Percentiles rank a stretch among this genome's conserved stretches.
These are phyloP conservation scores for Opisthocomus hoazin DNA, from an alignment of 2,113 vertebrate species.

Conservation along the genomic window DNA sequence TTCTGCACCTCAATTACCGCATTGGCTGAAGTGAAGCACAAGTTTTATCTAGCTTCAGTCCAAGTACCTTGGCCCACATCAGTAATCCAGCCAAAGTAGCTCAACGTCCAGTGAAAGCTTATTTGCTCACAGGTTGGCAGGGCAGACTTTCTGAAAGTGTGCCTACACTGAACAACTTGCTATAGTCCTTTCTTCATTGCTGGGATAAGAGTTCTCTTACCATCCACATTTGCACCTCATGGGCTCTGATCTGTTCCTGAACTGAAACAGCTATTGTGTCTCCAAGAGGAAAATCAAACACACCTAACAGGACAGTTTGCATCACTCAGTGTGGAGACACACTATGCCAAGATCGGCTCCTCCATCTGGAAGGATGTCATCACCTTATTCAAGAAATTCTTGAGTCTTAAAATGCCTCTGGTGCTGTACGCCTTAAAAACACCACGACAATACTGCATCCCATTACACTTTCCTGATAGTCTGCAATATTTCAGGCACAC, in stretches of 20 bases:
- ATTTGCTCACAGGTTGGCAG: background rate
- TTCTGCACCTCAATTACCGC: background rate
- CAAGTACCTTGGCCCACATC: background rate
- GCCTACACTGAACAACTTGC: background rate
- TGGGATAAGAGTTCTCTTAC: background rate
- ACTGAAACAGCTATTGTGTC: background rate
- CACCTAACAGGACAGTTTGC: background rate
- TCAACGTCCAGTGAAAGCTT: background rate
- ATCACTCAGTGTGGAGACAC: background rate
- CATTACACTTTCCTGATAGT: background rate
- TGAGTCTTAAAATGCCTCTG: background rate
- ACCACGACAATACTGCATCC: rapidly evolving
- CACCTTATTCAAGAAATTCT: background rate
- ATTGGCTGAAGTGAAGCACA: background rate
- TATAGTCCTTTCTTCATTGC: background rate
- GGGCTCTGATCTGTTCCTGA: background rate
- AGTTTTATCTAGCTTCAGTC: background rate
- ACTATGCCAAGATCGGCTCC: background rate
- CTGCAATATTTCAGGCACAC: background rate
- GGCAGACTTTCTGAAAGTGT: background rate
- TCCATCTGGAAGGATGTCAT: background rate
- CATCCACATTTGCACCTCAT: background rate
- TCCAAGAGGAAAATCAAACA: background rate
- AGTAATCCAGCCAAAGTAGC: background rate
- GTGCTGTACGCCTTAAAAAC: background rate